These are phyloP conservation scores for Catagonus wagneri DNA, from an alignment of 2,113 vertebrate genomes.

Conservation along the genomic window DNA sequence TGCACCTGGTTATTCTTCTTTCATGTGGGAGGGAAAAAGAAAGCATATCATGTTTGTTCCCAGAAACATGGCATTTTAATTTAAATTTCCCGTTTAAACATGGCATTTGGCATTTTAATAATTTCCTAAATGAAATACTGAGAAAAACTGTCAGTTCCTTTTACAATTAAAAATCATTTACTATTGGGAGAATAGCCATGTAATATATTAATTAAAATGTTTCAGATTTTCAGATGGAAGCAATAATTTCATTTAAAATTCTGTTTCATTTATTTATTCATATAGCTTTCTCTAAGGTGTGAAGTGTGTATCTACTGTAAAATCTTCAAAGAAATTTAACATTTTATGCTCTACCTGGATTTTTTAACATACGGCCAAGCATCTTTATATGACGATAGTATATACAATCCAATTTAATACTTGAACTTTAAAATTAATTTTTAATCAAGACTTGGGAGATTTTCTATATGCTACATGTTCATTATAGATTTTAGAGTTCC, in stretches of 20 bases:
- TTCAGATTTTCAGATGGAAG: conserved; percentile 39
- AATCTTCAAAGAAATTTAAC: conserved; percentile 5
- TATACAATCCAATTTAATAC: conserved; percentile 18
- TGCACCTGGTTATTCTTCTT: conserved; percentile 39
- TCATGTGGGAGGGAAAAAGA: background rate
- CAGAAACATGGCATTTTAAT: conserved; percentile 20
- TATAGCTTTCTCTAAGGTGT: background rate
- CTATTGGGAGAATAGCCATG: background rate
- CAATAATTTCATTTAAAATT: conserved; percentile 18
- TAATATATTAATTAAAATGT: conserved; percentile 15
- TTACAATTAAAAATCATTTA: conserved; percentile 34
- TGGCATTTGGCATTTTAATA: conserved; percentile 27
- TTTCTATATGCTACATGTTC: background rate
- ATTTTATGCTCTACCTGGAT: background rate
- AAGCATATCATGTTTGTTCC: background rate
- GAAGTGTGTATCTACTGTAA: background rate
- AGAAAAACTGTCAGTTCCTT: conserved; percentile 40
- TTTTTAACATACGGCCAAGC: background rate
- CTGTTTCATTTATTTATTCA: background rate
- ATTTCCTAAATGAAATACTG: conserved; percentile 36
- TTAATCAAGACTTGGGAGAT: background rate
- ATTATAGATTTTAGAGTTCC: background rate
- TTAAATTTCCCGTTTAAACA: too few species aligned
- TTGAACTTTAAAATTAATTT: background rate
- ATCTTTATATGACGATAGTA: background rate